phyloP scores from a whole-genome alignment of 2,888 invertebrate species.

The Phyllotreta striolata region DNA sequence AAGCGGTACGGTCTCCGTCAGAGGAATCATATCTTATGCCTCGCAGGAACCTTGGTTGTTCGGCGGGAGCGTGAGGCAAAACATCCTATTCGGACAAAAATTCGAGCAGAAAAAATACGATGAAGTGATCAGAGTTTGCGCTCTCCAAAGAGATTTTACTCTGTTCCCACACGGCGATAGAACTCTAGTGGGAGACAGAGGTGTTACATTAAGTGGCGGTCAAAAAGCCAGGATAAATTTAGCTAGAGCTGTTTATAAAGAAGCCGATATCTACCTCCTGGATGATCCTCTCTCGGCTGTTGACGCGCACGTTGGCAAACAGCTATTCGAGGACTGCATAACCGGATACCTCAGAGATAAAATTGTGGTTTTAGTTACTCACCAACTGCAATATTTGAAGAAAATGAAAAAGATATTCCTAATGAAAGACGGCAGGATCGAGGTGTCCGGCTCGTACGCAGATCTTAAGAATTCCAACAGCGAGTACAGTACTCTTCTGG shows the following conservation, averaged over 20 bases:
- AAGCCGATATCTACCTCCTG: slow-evolving; percentile 83
- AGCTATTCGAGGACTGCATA: slow-evolving; percentile 84
- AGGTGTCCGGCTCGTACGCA: slow-evolving; percentile 72
- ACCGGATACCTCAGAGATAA: slow-evolving; percentile 69
- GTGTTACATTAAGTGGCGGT: slow-evolving; percentile 77
- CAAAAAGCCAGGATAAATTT: slow-evolving; percentile 88
- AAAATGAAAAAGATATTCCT: slow-evolving; percentile 66
- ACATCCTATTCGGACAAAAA: slow-evolving; percentile 85
- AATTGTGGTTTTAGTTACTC: slow-evolving; percentile 78
- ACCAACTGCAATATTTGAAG: slow-evolving; percentile 72
- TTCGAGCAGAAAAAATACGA: slow-evolving; percentile 73
- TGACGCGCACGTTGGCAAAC: slow-evolving; percentile 86
- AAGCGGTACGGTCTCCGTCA: slow-evolving; percentile 62
- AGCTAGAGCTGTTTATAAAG: slow-evolving; percentile 83
- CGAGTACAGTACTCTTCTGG: slow-evolving; percentile 69
- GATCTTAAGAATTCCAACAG: slow-evolving; percentile 74
- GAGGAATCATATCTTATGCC: slow-evolving; percentile 57
- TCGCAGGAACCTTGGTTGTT: slow-evolving; percentile 88
- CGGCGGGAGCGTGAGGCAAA: slow-evolving; percentile 84
- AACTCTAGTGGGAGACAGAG: slow-evolving; percentile 79
- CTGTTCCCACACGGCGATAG: slow-evolving; percentile 79
- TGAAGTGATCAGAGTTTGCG: slow-evolving; percentile 73
- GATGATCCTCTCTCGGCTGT: slow-evolving; percentile 92
- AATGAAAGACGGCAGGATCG: slow-evolving; percentile 65
- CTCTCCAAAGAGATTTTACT: slow-evolving; percentile 74